Evolutionary conservation across 2,113 vertebrate species (phyloP).

Genomic region (Lamprologus speciosus): DNA sequence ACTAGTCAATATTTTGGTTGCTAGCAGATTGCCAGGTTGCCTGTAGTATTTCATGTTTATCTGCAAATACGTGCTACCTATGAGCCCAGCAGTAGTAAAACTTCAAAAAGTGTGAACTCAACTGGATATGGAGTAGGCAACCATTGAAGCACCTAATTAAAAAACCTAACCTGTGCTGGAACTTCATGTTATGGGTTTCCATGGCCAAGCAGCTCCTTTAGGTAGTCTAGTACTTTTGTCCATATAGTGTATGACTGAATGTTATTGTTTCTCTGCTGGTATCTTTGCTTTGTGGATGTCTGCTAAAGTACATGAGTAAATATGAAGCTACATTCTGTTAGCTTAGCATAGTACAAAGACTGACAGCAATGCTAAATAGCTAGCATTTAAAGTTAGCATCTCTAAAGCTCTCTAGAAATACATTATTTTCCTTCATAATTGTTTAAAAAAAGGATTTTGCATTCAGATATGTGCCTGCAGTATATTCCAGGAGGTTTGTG

Average conservation of each 20-base stretch:
- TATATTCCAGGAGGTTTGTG: background rate
- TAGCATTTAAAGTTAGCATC: background rate
- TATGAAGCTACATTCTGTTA: background rate
- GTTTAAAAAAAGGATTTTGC: background rate
- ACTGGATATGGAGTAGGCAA: background rate
- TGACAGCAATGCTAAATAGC: background rate
- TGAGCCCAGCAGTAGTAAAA: background rate
- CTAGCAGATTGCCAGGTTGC: background rate
- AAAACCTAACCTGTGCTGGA: background rate
- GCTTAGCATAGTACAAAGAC: background rate
- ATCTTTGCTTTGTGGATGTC: background rate
- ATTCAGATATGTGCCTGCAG: background rate
- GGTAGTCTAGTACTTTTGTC: background rate
- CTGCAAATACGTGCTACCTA: background rate
- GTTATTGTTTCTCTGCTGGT: background rate
- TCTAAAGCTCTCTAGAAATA: background rate
- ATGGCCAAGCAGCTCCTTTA: background rate
- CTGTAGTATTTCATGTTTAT: background rate
- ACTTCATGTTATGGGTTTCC: background rate
- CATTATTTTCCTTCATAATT: background rate
- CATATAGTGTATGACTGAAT: background rate
- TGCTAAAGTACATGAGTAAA: background rate
- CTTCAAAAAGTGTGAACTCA: background rate
- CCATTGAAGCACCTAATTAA: background rate
- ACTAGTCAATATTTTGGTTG: background rate